Base-by-base conservation (phyloP, 2,113 vertebrate species). In the Halichoeres trimaculatus region DNA sequence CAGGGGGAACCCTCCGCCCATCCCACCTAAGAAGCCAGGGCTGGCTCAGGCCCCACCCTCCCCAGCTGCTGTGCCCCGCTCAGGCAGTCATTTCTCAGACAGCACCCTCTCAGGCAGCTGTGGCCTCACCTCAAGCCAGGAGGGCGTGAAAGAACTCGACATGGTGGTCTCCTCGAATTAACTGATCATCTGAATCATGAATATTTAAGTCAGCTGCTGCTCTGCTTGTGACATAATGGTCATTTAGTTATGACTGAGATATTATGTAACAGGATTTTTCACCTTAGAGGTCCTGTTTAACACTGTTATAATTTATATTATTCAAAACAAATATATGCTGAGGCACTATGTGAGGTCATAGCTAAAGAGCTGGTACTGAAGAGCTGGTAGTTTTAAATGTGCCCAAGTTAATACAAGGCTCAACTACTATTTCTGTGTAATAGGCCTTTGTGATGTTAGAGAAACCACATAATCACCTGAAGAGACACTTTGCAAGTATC, bases 11-110 rank as follows among this genome's bases (percentile, higher is more conserved):
- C 97, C 97, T 55, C 98, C 98, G 0, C 98, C 98, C 38, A 98
- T 99, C 68, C 98, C 98, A 10, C 97, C 98, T 0, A 99, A 99
- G 91, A 99, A 99, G 41, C 97, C 98, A 0, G 95, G 96, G 48
- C 94, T 98, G 7, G 90, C 95, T n/a, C 96, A 98, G 78, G 95
- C 96, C 0, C 95, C 97, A 1, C 94, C 94, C 10, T 89, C 96
- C 36, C 73, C 94, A 0, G 53, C 94, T 1, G 81, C 95, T 0
- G 78, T 88, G 3, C 76, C 92, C 80, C 94, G 95, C 85, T 76
- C 94, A 71, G 53, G 92, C n/a, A 74, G 92, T 2, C 91, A 94
- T 83, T 78, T 94, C 71, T 70, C 91, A 56, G 96, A 98, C 61
- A 36, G 71, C 35, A 54, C 83, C 10, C 81, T 96, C 14, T 80